A percentile compares a stretch with the other conserved stretches of the same genome.
Conservation (phyloP, 2,888 invertebrate genomes). For the Athalia rosae region DNA sequence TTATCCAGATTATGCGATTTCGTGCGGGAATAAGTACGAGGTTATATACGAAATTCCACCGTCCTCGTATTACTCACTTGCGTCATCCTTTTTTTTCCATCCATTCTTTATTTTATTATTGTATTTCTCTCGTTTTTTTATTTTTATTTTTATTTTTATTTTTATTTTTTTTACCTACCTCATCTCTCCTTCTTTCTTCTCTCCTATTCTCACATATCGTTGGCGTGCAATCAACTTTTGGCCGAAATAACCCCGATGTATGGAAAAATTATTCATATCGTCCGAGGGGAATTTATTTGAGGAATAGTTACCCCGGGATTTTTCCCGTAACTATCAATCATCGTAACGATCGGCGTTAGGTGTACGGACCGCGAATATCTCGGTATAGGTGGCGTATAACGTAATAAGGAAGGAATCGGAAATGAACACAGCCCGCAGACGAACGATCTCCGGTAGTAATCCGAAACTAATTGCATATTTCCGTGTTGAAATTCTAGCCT, state of each 20-base stretch:
- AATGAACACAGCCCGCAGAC: not conserved
- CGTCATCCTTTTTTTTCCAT: not conserved
- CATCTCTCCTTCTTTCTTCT: no score
- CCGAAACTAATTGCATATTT: conserved; percentile 42
- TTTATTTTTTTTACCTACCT: no score
- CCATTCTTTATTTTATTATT: not conserved
- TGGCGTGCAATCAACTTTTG: not conserved
- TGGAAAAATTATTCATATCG: not conserved
- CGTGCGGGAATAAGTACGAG: conserved; percentile 22
- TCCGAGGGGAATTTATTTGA: no score
- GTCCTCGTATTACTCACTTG: conserved; percentile 17
- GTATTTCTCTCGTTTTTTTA: not conserved
- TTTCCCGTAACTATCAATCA: no score
- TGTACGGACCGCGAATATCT: no score
- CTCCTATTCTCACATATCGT: not conserved
- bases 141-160: not conserved
- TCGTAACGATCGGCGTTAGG: no score
- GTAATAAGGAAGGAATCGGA: conserved; percentile 25
- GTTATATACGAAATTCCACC: conserved; percentile 25
- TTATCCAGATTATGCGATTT: conserved; percentile 44
- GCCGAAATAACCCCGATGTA: not conserved
- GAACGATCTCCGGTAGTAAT: conserved; percentile 23
- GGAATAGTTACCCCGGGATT: no score
- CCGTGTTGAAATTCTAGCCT: conserved; percentile 80
- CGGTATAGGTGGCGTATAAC: no score